phyloP scores from a whole-genome alignment of 2,888 invertebrate genomes.

The Lepas anatifera region DNA sequence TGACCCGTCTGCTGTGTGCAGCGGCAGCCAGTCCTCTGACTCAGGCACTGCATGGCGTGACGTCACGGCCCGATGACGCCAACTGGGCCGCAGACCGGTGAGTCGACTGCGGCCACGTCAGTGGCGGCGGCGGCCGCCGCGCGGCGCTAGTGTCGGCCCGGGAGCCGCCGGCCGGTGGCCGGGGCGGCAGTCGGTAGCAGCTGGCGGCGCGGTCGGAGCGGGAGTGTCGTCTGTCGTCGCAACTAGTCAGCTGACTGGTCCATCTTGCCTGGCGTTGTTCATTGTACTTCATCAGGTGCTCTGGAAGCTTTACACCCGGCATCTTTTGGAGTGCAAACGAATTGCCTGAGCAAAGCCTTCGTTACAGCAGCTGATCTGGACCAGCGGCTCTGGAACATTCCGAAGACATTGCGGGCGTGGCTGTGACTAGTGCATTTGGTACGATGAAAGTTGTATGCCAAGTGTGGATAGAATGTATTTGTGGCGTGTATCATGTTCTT shows the following conservation, averaged over 20 bases:
- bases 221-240: too few relatives aligned
- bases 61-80: neutral
- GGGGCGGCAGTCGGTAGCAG: neutral
- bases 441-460: too few relatives aligned
- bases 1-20: too few relatives aligned
- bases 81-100: neutral
- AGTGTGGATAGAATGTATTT: too few relatives aligned
- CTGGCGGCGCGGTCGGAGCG: too few relatives aligned
- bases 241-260: neutral
- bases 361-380: too few relatives aligned
- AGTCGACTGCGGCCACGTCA: neutral
- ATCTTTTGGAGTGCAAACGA: conserved; percentile 25
- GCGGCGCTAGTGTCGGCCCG: neutral
- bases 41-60: too few relatives aligned
- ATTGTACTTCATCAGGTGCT: conserved; percentile 27
- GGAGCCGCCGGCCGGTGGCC: neutral
- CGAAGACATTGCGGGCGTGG: too few relatives aligned
- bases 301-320: conserved; percentile 24
- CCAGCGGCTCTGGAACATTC: too few relatives aligned
- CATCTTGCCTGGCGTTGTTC: conserved; percentile 20
- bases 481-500: too few relatives aligned
- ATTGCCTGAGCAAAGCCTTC: neutral
- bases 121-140: neutral
- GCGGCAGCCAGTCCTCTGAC: too few relatives aligned
- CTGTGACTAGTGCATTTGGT: too few relatives aligned